A percentile compares a stretch with the other conserved stretches of the same genome.
Evolutionary conservation across 2,888 invertebrate species (phyloP).

Genomic region (Glaucopsyche alexis): DNA sequence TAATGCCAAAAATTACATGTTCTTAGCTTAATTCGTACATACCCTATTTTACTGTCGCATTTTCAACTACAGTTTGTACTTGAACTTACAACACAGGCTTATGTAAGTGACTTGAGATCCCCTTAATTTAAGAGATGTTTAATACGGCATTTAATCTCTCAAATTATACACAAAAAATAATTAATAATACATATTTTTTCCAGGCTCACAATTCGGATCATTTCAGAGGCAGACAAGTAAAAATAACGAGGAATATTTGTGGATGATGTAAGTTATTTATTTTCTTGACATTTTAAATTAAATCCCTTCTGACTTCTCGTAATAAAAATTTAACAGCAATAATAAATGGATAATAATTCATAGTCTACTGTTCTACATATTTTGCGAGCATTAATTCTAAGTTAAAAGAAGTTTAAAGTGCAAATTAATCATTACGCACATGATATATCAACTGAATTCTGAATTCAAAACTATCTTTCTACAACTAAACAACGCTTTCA

Average conservation of each 20-base stretch:
- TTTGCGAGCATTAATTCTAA: not conserved
- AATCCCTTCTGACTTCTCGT: not conserved
- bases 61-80: too few species aligned
- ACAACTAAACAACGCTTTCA: not conserved
- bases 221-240: constrained; percentile 62
- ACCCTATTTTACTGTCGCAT: too few species aligned
- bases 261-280: constrained; percentile 70
- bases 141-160: too few species aligned
- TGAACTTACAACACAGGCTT: too few species aligned
- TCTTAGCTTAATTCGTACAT: too few species aligned
- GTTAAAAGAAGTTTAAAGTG: too few species aligned
- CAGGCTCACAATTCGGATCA: constrained; percentile 55
- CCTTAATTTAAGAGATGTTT: not conserved
- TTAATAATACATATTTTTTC: constrained; percentile 36
- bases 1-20: not conserved
- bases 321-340: not conserved
- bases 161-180: not conserved
- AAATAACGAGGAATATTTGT: constrained; percentile 67
- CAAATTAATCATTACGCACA: too few species aligned
- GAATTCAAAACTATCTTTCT: too few species aligned
- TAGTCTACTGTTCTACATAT: not conserved
- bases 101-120: too few species aligned
- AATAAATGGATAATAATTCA: not conserved
- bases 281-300: not conserved
- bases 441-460: too few species aligned